Conservation (phyloP, 1,140 invertebrate species). For the Physella acuta region DNA sequence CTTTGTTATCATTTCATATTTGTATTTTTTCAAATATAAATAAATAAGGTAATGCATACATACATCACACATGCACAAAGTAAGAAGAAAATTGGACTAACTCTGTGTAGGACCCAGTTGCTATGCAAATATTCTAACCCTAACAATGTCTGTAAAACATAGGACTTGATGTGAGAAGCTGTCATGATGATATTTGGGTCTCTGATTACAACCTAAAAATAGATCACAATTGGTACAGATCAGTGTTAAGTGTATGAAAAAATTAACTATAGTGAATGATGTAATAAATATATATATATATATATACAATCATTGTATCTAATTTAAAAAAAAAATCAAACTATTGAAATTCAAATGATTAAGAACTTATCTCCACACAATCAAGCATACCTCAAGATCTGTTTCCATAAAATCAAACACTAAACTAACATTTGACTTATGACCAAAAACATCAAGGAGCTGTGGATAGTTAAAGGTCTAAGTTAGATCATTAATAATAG, state of each 20-base stretch:
- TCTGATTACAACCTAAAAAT: constrained; percentile 65
- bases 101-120: constrained; percentile 95
- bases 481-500: not conserved
- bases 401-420: constrained; percentile 99
- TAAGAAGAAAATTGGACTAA: too few species aligned
- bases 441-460: constrained; percentile 91
- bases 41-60: too few species aligned
- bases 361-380: too few species aligned
- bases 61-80: too few species aligned
- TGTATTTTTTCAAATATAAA: not conserved
- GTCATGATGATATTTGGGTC: constrained; percentile 81
- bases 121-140: constrained; percentile 94
- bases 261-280: too few species aligned
- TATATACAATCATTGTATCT: too few species aligned
- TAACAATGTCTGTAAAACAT: constrained; percentile 90
- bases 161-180: constrained; percentile 91
- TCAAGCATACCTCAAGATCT: constrained; percentile 76
- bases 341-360: too few species aligned
- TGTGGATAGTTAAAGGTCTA: constrained; percentile 44
- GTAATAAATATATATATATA: too few species aligned
- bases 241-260: too few species aligned
- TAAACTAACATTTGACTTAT: constrained; percentile 96
- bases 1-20: not conserved
- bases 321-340: too few species aligned
- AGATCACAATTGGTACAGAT: too few species aligned